Evolutionary conservation across 2,113 vertebrate genomes (phyloP).

Genomic region (Nansenia antarctica): DNA sequence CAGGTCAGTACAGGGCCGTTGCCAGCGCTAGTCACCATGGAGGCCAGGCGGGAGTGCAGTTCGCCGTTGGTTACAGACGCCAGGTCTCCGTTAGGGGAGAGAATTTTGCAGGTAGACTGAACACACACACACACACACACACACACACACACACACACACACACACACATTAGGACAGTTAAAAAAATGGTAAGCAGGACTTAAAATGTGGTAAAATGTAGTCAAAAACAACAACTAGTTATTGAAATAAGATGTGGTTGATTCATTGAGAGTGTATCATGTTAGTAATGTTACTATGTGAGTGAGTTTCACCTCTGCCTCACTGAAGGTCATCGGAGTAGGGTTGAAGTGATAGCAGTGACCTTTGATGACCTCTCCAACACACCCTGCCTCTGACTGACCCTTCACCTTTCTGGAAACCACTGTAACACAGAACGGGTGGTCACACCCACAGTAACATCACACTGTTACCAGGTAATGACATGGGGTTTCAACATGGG

Average conservation of each 20-base stretch:
- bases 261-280: not conserved
- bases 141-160: slow-evolving; percentile 13
- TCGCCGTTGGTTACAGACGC: slow-evolving; percentile 57
- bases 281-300: not conserved
- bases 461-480: no score
- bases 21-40: slow-evolving; percentile 61
- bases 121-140: slow-evolving; percentile 13
- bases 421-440: no score
- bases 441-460: no score
- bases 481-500: no score
- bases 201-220: no score
- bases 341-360: slow-evolving; percentile 67
- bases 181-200: no score
- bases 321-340: slow-evolving; percentile 53
- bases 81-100: slow-evolving; percentile 55
- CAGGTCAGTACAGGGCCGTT: slow-evolving; percentile 59
- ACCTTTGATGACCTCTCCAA: slow-evolving; percentile 58
- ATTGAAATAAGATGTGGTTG: not conserved
- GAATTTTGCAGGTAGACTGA: slow-evolving; percentile 57
- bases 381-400: slow-evolving; percentile 35
- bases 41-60: slow-evolving; percentile 61
- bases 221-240: no score
- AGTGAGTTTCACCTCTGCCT: slow-evolving; percentile 64
- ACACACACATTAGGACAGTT: not conserved
- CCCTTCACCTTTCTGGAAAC: not conserved